Evolutionary conservation across 2,797 vertebrate species (phyloP), one percentile per base, ranked within the genome.

Genomic region (Rhincodon typus): DNA sequence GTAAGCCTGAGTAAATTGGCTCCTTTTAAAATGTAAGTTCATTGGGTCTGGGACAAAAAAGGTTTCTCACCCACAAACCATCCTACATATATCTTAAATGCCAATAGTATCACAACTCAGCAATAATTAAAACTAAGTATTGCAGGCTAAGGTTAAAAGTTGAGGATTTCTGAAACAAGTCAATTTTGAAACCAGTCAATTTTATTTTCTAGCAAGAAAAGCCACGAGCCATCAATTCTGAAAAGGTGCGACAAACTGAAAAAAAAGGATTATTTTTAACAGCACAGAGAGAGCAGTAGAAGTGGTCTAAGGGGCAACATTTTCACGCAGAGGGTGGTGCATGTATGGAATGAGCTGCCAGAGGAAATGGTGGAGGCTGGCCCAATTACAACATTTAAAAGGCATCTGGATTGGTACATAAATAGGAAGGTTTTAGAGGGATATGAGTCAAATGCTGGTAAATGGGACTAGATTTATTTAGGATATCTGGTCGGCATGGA

Each of bases 221-320:
- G 53, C 13, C 53, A 62, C 53, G 21, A n/a, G 4, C 13, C 30
- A 7, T 19, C n/a, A 57, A 66, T 91, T 91, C 88, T n/a, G 34
- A 91, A 62, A 94, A 94, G 30, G 67, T 4, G 2, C 38, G 1
- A 12, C 67, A 72, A 69, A 23, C 13, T 94, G 93, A 23, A 15
- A 17, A 53, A 27, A 23, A 46, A 62, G 17, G 17, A 67, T 38
- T 6, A 13, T 27, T 62, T 66, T 30, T 4, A 34, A 91, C 3
- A 34, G 42, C 57, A 66, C 10, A n/a, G 66, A 19, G 8, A 72
- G 38, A 15, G 70, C 46, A 94, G 67, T 12, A 30, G 42, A 94
- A 25, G 38, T 50, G 27, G 38, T 96, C 97, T 93, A 97, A 99
- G 46, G 42, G 42, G 42, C 42, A 46, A 46, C 42, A 46, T 46